These are phyloP conservation scores for Papilio helenus DNA, from an alignment of 1,140 invertebrate species.

Conservation along the genomic window DNA sequence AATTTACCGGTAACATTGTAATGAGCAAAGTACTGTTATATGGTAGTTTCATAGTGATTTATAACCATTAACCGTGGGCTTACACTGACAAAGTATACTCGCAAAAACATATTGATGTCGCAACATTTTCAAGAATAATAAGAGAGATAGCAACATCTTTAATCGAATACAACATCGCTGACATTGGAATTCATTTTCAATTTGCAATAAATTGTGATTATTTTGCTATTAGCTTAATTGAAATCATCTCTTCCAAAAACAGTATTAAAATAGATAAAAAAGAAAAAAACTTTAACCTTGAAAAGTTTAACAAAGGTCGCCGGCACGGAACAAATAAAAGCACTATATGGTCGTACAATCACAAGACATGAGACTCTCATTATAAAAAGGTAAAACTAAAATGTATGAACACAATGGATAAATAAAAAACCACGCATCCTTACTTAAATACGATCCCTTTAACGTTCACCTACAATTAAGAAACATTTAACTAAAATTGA, in stretches of 20 bases:
- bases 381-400: constrained; percentile 9
- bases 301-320: background rate
- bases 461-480: background rate
- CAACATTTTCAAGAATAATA: background rate
- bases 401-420: background rate
- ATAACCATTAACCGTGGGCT: background rate
- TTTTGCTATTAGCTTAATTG: too few species aligned
- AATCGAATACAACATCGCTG: too few species aligned
- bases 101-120: background rate
- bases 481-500: too few species aligned
- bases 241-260: too few species aligned
- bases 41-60: background rate
- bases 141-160: background rate
- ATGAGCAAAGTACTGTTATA: constrained; percentile 20
- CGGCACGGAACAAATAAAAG: background rate
- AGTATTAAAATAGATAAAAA: background rate
- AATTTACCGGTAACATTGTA: constrained; percentile 29
- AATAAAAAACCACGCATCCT: background rate
- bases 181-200: too few species aligned
- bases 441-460: background rate
- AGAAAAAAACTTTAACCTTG: background rate
- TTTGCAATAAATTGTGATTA: too few species aligned
- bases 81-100: background rate
- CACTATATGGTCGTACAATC: background rate
- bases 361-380: background rate